Evolutionary conservation across 2,113 vertebrate genomes (phyloP), one percentile per base, ranked within the genome.

Genomic region (Ceyx margarethae): DNA sequence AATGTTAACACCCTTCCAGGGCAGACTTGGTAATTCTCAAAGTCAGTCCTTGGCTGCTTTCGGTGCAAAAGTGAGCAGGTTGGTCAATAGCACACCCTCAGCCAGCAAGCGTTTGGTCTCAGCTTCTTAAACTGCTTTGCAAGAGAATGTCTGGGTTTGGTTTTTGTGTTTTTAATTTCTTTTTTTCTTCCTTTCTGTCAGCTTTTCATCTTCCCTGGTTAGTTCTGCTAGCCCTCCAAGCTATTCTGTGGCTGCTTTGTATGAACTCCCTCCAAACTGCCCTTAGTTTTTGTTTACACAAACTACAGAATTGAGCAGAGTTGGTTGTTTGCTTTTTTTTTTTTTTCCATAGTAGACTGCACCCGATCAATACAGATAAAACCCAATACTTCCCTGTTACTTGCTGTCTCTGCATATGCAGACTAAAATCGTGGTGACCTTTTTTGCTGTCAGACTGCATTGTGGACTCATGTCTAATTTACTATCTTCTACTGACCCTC

Each of bases 371-470:
- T 92, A 92, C 14, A 95, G 94, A 92, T 94, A 91, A 89, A 95
- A 89, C 5, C 31, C 51, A 89, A 82, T 89, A 91, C 71, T 95
- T 85, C 58, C 74, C 46, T 92, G 71, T 85, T 95, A 91, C 75
- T 92, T 71, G n/a, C 81, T 92, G 89, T 92, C 96, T 95, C 78
- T 91, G 89, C 51, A 80, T 89, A 94, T 77, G 94, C 64, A 93
- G 72, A 87, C 84, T 82, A 89, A 96, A 95, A 96, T 85, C 87
- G 92, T 80, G 57, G 93, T 96, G 95, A 96, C 94, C 91, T 93
- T 96, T 96, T 91, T 95, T 85, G 92, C 95, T 96, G 96, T 96
- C 95, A 95, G 87, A 87, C 89, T 95, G 91, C 89, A 91, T 96
- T 93, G 89, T 94, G 73, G 53, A 87, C 57, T 95, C 61, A 11